Percentiles rank a stretch among this genome's conserved stretches.
Evolutionary conservation across 1,140 invertebrate species (phyloP).

Genomic region (Drosophila busckii): DNA sequence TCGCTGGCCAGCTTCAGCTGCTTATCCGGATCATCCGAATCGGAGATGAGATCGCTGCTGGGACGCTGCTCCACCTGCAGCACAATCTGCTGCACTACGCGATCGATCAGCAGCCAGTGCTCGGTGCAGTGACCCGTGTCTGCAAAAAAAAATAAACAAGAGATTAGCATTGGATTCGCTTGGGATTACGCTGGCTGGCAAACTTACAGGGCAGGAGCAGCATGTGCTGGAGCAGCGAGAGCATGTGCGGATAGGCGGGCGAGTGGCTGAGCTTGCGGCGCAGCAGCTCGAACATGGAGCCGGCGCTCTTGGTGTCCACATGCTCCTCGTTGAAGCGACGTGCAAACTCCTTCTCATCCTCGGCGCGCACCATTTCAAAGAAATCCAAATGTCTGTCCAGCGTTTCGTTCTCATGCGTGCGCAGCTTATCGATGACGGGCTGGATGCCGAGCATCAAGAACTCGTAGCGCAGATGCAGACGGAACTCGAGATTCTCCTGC

Average conservation of each 20-base stretch:
- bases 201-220: conserved; percentile 93
- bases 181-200: not conserved
- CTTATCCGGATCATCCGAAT: conserved; percentile 57
- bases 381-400: conserved; percentile 95
- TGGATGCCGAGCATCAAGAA: conserved; percentile 98
- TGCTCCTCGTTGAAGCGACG: conserved; percentile 94
- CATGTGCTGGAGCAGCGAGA: conserved; percentile 95
- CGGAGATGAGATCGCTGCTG: conserved; percentile 65
- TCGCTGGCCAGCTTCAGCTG: conserved; percentile 52
- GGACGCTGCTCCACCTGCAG: conserved; percentile 85
- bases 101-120: conserved; percentile 96
- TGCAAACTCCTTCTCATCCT: conserved; percentile 97
- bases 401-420: conserved; percentile 95
- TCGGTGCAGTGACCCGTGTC: conserved; percentile 90
- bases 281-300: conserved; percentile 95
- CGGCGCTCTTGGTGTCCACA: conserved; percentile 96
- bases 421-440: conserved; percentile 95
- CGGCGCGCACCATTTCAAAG: conserved; percentile 98
- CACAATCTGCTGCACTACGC: conserved; percentile 96
- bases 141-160: conserved; percentile 63
- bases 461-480: conserved; percentile 96
- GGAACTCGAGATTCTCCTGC: conserved; percentile 96
- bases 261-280: conserved; percentile 94
- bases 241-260: conserved; percentile 94
- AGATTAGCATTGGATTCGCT: conserved; percentile 34